Base-by-base conservation (phyloP, 2,797 vertebrate species). In the Poeciliopsis paucimaculata region DNA sequence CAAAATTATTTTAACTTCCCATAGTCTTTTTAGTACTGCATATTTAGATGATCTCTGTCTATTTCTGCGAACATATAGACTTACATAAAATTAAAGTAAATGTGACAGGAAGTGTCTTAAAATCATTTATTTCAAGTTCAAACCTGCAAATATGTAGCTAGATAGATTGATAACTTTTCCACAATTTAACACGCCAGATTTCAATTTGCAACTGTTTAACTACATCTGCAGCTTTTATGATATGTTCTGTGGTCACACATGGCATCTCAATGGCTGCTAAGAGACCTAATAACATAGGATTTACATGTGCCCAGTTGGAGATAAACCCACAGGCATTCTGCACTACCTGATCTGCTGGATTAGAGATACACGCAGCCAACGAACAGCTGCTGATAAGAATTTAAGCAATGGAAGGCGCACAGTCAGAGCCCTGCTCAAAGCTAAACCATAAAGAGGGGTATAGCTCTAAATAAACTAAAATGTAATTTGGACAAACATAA, bases 231-330 rank as follows among this genome's bases (percentile, higher is more conserved):
- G 78, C 78, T 74, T 81, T 71, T 75, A 77, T 78, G 72, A 81
- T 87, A 78, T 86, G 87, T 93, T 83, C 74, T 77, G 82, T 75
- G 57, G 76, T 79, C 57, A 76, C 91, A 91, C 81, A 68, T 79
- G 88, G 90, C 81, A 91, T 94, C 88, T 89, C 85, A 82, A 84
- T 91, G 84, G 84, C 86, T 91, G 91, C 86, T 90, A 78, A 86
- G 89, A 87, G 84, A 90, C 85, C 90, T 85, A 89, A 89, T 91
- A 90, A 90, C 74, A 90, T 91, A 90, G 78, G 64, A 86, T 94
- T 92, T 94, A 88, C 86, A 81, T 86, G 80, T 77, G 66, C 82
- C 86, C 85, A 83, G 87, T 86, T 45, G 26, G 77, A 86, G 81
- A 89, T 91, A 86, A 93, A 87, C 87, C 85, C 80, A 82, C 76